Base-by-base conservation (phyloP, 2,888 invertebrate species). In the Diarsia brunnea region DNA sequence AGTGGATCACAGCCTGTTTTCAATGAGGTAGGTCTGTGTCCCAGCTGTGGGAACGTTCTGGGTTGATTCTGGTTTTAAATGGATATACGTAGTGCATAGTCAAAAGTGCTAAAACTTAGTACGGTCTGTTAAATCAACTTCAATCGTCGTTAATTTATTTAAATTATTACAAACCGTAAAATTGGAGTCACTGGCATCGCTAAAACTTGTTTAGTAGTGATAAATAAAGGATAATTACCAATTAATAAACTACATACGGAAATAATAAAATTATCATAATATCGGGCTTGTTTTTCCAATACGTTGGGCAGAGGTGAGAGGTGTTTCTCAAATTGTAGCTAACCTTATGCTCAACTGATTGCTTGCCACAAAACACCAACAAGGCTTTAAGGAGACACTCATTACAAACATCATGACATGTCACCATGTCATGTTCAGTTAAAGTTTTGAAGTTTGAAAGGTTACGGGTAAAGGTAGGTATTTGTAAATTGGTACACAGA, bases 181-280 rank as follows among this genome's bases (percentile, higher is more conserved):
- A 21, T 21, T 38, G 0, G 21, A 49, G 58, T 21, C 49, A 49
- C 14, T 73, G 16, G 21, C 58, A 49, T 68, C 21, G 4, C 24
- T 2, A 16, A 27, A 73, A 73, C 73, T 21, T 21, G 73, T 73
- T 67, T 65, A 11, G 19, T 47, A 47, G 31, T 55, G 19, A 51
- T 63, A 43, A 63, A 14, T 43, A 63, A n/a, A 43, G 8, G n/a
- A 63, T 63, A n/a, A 43, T 31, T 19, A 60, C 31, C 60, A 19
- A 60, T 60, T 60, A 31, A 11, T 31, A 60, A 60, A 11, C 60
- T 19, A 31, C 60, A 19, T 4, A 60, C 27, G 19, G 27, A 60
- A 60, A 31, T 31, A 8, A 27, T 58, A 27, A 27, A 27, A 58
- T 58, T 10, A 27, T 19, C 19, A 27, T 27, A 58, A 27, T 14